Evolutionary conservation across 1,140 invertebrate genomes (phyloP).

Genomic region (Dolichoris vasculosae): DNA sequence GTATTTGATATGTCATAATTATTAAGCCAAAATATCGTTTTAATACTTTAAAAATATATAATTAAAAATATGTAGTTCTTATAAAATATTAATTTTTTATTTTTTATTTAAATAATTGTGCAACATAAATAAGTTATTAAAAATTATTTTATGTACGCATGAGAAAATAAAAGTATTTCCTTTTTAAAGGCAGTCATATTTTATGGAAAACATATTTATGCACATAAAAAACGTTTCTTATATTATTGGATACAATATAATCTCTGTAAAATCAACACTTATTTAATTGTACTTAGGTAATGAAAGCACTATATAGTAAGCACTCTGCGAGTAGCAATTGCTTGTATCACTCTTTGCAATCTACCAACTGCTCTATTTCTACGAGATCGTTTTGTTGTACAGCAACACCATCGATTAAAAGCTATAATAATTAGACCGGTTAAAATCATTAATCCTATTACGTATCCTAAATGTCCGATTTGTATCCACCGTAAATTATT

Average conservation of each 20-base stretch:
- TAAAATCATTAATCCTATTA: slow-evolving; percentile 60
- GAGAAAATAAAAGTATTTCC: slow-evolving; percentile 9
- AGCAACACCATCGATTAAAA: slow-evolving; percentile 65
- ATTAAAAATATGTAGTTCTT: neutral
- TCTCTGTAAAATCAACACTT: slow-evolving; percentile 49
- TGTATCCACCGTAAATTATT: slow-evolving; percentile 43
- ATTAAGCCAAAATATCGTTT: neutral
- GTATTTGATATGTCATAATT: neutral
- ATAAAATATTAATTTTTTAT: neutral
- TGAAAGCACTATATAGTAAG: slow-evolving; percentile 64
- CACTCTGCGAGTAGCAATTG: slow-evolving; percentile 68
- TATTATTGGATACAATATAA: slow-evolving; percentile 31
- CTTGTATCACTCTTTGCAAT: slow-evolving; percentile 70
- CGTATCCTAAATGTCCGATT: slow-evolving; percentile 61
- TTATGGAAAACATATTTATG: slow-evolving; percentile 2
- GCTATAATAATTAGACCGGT: slow-evolving; percentile 59
- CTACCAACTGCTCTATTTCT: slow-evolving; percentile 67
- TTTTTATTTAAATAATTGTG: neutral
- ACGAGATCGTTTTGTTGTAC: slow-evolving; percentile 63
- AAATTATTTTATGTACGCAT: slow-evolving; percentile 3
- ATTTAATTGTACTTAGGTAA: slow-evolving; percentile 25
- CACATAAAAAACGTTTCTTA: slow-evolving; percentile 26
- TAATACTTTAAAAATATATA: neutral
- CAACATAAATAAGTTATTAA: neutral
- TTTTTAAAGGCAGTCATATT: slow-evolving; percentile 9